phyloP scores from a whole-genome alignment of 2,888 invertebrate genomes.

The Rhogogaster chlorosoma region DNA sequence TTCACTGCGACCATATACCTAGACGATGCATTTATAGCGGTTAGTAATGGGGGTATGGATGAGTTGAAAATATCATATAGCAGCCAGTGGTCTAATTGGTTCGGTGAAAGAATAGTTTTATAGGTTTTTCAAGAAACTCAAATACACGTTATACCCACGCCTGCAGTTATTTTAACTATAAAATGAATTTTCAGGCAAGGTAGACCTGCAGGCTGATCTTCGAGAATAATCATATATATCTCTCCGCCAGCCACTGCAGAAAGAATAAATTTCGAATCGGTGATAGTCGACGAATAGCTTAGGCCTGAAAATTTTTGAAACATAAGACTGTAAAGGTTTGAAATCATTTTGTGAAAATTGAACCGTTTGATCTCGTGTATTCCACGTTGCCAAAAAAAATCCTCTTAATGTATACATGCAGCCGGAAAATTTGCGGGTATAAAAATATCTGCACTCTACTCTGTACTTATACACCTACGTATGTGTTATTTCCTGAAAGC shows the following conservation, averaged over 20 bases:
- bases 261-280: background rate
- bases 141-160: background rate
- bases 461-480: background rate
- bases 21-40: background rate
- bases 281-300: background rate
- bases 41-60: constrained; percentile 13
- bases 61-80: background rate
- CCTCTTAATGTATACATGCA: background rate
- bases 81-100: background rate
- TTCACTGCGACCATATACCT: background rate
- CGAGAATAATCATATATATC: background rate
- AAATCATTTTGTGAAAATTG: background rate
- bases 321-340: background rate
- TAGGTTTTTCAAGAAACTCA: background rate
- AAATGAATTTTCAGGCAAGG: background rate
- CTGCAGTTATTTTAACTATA: background rate
- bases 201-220: background rate
- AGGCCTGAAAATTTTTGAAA: background rate
- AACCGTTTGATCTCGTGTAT: background rate
- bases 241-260: background rate
- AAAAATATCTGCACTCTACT: background rate
- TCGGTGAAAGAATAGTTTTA: background rate
- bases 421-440: background rate
- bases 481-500: background rate
- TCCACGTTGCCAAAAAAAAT: background rate